phyloP scores from a whole-genome alignment of 2,797 vertebrate species.

The Carapus acus region DNA sequence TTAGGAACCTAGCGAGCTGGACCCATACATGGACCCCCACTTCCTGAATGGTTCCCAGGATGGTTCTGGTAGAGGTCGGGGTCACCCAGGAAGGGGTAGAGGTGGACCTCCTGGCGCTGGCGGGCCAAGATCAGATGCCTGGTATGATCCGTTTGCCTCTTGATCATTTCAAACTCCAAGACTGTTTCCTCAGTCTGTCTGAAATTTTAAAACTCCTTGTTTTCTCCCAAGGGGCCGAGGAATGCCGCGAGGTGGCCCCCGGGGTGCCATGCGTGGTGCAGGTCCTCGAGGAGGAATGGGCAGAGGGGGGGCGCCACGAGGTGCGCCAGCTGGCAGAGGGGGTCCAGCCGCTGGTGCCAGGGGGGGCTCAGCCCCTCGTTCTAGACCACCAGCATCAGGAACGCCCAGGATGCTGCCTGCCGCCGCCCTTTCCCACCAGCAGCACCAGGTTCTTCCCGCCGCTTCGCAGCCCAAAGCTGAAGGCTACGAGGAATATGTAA shows the following conservation, averaged over 20 bases:
- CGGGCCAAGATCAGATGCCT: slow-evolving; percentile 77
- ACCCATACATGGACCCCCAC: slow-evolving; percentile 89
- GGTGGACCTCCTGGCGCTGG: slow-evolving; percentile 84
- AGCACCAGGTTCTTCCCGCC: slow-evolving; percentile 69
- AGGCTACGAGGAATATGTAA: slow-evolving; percentile 91
- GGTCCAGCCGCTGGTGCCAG: slow-evolving; percentile 76
- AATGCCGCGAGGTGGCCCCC: slow-evolving; percentile 81
- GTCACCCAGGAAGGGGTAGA: slow-evolving; percentile 82
- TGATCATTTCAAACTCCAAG: not conserved
- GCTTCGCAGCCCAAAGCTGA: slow-evolving; percentile 78
- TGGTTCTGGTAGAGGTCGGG: slow-evolving; percentile 80
- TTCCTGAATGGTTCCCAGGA: slow-evolving; percentile 92
- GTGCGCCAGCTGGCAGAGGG: slow-evolving; percentile 78
- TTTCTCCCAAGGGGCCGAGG: slow-evolving; percentile 78
- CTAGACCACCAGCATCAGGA: slow-evolving; percentile 78
- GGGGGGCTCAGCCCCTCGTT: slow-evolving; percentile 79
- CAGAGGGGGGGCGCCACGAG: slow-evolving; percentile 79
- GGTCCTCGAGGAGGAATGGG: slow-evolving; percentile 82
- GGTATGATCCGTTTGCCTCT: not conserved
- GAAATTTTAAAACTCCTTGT: not conserved
- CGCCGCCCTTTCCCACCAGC: slow-evolving; percentile 70
- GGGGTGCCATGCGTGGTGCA: slow-evolving; percentile 82
- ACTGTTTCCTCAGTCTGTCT: not conserved
- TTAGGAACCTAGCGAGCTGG: slow-evolving; percentile 91
- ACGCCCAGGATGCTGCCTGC: slow-evolving; percentile 83